A percentile compares a stretch with the other conserved stretches of the same genome.
phyloP scores from a whole-genome alignment of 2,797 vertebrate genomes.

The Onychomys torridus region DNA sequence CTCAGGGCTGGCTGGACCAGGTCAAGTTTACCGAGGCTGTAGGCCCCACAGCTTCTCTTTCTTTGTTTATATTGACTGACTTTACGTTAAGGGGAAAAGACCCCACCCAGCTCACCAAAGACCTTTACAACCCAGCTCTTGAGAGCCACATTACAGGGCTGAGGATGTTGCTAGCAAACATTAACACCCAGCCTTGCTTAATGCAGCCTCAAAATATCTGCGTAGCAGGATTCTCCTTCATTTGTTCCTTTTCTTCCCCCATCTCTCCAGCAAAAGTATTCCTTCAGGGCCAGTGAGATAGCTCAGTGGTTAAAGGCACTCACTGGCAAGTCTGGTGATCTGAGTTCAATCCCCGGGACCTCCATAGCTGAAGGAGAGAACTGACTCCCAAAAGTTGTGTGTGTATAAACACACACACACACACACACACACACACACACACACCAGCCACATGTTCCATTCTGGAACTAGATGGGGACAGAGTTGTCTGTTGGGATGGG shows the following conservation, averaged over 20 bases:
- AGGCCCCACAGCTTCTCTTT: neutral
- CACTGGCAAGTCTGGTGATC: neutral
- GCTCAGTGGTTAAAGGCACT: neutral
- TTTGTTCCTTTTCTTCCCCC: too few species aligned
- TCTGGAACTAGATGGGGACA: neutral
- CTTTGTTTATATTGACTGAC: neutral
- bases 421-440: neutral
- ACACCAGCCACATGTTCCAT: neutral
- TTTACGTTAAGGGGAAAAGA: neutral
- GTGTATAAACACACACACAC: neutral
- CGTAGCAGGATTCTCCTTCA: neutral
- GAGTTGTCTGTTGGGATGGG: neutral
- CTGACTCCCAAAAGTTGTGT: neutral
- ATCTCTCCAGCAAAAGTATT: too few species aligned
- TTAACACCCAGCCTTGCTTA: neutral
- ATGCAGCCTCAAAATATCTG: neutral
- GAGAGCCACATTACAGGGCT: neutral
- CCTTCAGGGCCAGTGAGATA: neutral
- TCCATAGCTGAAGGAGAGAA: neutral
- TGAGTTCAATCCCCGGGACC: neutral
- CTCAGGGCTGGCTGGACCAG: neutral
- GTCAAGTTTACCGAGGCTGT: neutral
- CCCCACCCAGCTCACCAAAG: neutral
- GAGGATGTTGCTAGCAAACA: neutral
- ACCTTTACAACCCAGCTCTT: neutral